A percentile compares a stretch with the other conserved stretches of the same genome.
phyloP scores from a whole-genome alignment of 2,888 invertebrate species.

The Stenchaetothrips biformis region DNA sequence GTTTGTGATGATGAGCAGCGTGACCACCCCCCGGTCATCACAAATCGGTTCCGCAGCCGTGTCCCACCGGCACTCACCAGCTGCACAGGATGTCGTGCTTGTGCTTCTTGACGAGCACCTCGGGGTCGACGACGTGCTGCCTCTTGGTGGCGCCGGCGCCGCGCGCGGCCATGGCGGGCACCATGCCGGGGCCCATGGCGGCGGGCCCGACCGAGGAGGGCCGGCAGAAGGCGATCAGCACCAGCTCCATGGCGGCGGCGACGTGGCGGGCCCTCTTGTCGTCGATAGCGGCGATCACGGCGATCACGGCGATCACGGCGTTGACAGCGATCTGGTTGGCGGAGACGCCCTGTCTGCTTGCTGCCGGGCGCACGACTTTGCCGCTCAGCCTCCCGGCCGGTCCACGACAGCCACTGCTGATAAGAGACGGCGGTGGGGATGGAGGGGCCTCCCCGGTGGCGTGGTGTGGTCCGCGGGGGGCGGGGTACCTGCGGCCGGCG shows the following conservation, averaged over 20 bases:
- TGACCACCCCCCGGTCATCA: no score
- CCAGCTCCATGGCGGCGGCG: background rate
- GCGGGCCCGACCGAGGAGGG: background rate
- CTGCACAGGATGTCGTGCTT: conserved; percentile 16
- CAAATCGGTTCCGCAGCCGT: no score
- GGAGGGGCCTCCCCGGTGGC: background rate
- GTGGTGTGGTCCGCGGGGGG: background rate
- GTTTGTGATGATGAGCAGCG: no score
- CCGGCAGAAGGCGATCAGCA: conserved; percentile 4
- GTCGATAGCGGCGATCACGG: background rate
- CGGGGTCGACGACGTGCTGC: background rate
- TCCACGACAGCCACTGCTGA: background rate
- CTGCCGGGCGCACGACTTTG: background rate
- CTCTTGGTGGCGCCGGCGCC: background rate
- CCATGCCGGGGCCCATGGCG: background rate
- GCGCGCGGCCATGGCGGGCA: background rate
- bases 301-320: background rate
- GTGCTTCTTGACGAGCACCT: background rate
- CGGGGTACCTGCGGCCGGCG: background rate
- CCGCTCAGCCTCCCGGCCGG: background rate
- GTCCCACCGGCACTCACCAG: background rate
- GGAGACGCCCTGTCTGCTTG: background rate
- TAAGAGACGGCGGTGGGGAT: background rate
- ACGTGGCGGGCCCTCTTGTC: no score
- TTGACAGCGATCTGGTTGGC: background rate